These are phyloP conservation scores for Sebastes trivittatus DNA, from an alignment of 2,797 vertebrate genomes.

Conservation along the genomic window DNA sequence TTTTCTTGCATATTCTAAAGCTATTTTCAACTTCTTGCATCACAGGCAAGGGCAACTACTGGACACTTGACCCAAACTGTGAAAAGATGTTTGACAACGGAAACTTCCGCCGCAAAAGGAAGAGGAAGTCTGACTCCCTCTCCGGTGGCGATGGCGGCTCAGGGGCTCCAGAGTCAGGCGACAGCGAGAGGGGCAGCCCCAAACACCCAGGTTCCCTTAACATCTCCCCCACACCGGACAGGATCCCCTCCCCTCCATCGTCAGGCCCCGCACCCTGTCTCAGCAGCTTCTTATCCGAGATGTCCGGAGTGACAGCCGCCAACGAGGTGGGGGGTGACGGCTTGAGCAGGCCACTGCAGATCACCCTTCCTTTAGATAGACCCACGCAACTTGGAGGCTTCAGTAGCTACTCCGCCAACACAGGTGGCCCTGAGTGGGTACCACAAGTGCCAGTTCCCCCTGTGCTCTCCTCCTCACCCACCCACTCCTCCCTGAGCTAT, in stretches of 20 bases:
- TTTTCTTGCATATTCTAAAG: not conserved
- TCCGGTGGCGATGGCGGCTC: constrained; percentile 64
- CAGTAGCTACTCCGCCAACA: constrained; percentile 85
- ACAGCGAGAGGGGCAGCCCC: constrained; percentile 81
- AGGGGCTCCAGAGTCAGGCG: constrained; percentile 78
- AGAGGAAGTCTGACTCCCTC: constrained; percentile 92
- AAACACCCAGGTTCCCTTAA: constrained; percentile 82
- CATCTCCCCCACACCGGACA: constrained; percentile 85
- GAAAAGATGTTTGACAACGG: constrained; percentile 99
- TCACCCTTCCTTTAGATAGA: constrained; percentile 89
- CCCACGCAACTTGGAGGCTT: constrained; percentile 85
- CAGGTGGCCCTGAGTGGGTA: constrained; percentile 79
- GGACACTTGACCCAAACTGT: constrained; percentile 98
- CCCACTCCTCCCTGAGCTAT: constrained; percentile 86
- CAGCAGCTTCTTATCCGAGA: constrained; percentile 92
- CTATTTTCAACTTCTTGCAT: not conserved
- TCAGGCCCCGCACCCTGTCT: constrained; percentile 86
- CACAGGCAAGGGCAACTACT: constrained; percentile 98
- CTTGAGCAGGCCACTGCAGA: constrained; percentile 79
- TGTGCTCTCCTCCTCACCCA: constrained; percentile 79
- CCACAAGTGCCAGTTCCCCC: constrained; percentile 73
- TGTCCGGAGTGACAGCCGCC: constrained; percentile 83
- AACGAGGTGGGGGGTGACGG: constrained; percentile 81
- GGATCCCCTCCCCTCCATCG: constrained; percentile 83
- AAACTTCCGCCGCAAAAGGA: constrained; percentile 98